These are phyloP conservation scores for Stenotaenia linearis DNA, from an alignment of 2,888 invertebrate species.

Conservation along the genomic window DNA sequence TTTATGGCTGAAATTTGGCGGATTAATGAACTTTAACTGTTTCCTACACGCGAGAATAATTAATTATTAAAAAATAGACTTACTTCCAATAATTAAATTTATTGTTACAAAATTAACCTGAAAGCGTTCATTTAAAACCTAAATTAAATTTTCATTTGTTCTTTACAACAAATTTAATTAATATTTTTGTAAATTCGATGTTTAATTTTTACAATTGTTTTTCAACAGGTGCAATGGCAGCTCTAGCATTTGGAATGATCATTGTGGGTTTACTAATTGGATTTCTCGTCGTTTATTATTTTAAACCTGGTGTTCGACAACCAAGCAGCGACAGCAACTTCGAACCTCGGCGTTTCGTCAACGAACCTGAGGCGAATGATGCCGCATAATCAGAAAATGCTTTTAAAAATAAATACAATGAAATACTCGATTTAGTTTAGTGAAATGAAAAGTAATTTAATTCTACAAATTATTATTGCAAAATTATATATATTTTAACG, in stretches of 20 bases:
- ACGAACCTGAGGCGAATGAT: not conserved
- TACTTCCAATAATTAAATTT: not conserved
- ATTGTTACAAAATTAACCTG: not conserved
- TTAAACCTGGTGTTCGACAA: not conserved
- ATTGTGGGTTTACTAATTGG: not conserved
- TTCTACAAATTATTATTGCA: not conserved
- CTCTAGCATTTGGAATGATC: not conserved
- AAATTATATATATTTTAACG: not conserved
- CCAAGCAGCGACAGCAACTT: not conserved
- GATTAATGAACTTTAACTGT: slow-evolving; percentile 1
- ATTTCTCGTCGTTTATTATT: not conserved
- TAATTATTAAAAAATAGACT: no score
- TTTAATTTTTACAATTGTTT: no score
- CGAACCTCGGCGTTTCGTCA: not conserved
- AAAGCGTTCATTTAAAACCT: not conserved
- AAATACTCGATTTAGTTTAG: not conserved
- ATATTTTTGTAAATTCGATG: not conserved
- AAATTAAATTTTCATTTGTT: not conserved
- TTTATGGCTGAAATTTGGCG: not conserved
- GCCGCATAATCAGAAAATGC: not conserved
- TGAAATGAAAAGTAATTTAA: not conserved
- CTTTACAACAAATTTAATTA: not conserved
- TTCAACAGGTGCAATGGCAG: not conserved
- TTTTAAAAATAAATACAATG: not conserved
- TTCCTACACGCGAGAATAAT: no score